A percentile compares a stretch with the other conserved stretches of the same genome.
Evolutionary conservation across 2,797 vertebrate genomes (phyloP).

Genomic region (Microctenopoma stevenorrisi): DNA sequence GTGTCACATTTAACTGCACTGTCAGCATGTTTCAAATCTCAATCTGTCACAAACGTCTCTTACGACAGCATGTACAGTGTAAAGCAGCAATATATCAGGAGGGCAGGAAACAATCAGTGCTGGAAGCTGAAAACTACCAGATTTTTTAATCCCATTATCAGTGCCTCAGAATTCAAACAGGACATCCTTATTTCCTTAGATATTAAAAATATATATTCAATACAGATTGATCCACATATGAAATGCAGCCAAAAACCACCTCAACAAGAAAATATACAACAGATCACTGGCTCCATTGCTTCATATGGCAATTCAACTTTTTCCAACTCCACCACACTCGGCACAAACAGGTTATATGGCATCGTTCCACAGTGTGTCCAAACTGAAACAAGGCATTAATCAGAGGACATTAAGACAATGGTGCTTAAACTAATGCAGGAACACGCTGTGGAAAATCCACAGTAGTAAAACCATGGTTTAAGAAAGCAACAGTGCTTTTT

Average conservation of each 20-base stretch:
- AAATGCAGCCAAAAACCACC: conserved; percentile 7
- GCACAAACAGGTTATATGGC: no score
- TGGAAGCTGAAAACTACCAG: background rate
- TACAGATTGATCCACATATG: conserved; percentile 4
- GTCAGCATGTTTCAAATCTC: conserved; percentile 32
- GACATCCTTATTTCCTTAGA: background rate
- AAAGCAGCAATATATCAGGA: conserved; percentile 8
- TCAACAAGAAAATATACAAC: conserved; percentile 11
- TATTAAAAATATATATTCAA: conserved; percentile 9
- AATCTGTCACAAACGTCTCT: conserved; percentile 15
- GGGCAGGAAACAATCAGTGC: conserved; percentile 17
- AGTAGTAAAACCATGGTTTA: background rate
- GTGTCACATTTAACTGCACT: conserved; percentile 19
- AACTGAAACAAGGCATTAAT: conserved; percentile 25
- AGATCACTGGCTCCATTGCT: conserved; percentile 26
- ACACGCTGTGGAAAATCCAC: conserved; percentile 7
- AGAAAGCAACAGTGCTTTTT: background rate
- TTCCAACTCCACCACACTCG: no score
- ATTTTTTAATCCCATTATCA: background rate
- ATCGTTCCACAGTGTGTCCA: conserved; percentile 11
- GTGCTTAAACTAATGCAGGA: conserved; percentile 20
- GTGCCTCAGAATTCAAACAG: conserved; percentile 21
- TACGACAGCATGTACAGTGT: conserved; percentile 6
- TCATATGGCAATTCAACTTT: conserved; percentile 2
- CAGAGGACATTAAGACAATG: background rate